These are phyloP conservation scores for Acanthosepion lycidas DNA, from an alignment of 2,888 invertebrate genomes.

Conservation along the genomic window DNA sequence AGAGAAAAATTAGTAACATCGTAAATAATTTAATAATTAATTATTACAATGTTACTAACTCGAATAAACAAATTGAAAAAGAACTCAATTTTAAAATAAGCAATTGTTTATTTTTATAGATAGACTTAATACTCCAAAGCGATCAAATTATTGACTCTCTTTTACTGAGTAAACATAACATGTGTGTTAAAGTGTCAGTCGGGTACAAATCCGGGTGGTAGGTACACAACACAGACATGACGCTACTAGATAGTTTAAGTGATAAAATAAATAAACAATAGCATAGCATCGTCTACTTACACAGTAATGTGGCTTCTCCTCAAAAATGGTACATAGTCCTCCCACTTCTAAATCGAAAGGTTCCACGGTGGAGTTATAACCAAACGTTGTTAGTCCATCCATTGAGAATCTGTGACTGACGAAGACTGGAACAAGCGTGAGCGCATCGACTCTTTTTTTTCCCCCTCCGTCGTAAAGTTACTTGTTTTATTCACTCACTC, in stretches of 20 bases:
- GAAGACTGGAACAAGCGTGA: neutral
- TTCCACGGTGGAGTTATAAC: slow-evolving; percentile 44
- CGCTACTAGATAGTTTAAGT: neutral
- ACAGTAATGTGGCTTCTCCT: slow-evolving; percentile 45
- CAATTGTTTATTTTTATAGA: too few species aligned
- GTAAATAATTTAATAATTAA: too few species aligned
- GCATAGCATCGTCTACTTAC: neutral
- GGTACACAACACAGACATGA: neutral
- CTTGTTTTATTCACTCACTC: neutral
- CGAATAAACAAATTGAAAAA: too few species aligned
- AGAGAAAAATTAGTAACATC: too few species aligned
- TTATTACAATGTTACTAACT: too few species aligned
- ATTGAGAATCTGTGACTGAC: slow-evolving; percentile 43
- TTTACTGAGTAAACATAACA: neutral
- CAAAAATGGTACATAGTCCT: slow-evolving; percentile 46
- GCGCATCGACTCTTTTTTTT: neutral
- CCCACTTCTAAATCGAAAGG: slow-evolving; percentile 44
- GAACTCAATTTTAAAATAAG: too few species aligned
- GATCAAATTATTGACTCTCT: too few species aligned
- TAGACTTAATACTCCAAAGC: too few species aligned
- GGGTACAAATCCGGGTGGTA: neutral
- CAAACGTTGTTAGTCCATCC: slow-evolving; percentile 41
- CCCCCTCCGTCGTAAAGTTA: neutral
- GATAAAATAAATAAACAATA: neutral
- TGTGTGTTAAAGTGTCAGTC: neutral